A percentile compares a stretch with the other conserved stretches of the same genome.
Conservation (phyloP, 2,113 vertebrate genomes). For the Chloebia gouldiae region DNA sequence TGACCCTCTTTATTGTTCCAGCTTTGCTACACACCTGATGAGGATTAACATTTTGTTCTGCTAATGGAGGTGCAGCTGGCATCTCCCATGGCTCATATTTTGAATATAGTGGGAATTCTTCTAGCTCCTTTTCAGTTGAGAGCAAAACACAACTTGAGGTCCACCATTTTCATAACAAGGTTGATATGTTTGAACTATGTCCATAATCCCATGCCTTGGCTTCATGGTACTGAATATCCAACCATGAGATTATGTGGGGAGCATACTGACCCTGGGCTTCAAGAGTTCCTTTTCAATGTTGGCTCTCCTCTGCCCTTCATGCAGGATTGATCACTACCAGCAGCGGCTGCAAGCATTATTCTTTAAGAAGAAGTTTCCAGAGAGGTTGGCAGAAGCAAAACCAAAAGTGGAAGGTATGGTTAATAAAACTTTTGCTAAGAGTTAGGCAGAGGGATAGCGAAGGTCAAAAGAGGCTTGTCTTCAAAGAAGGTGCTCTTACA, state of each 20-base stretch:
- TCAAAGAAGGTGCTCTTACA: background rate
- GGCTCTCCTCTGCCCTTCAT: background rate
- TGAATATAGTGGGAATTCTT: background rate
- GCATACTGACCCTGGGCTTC: background rate
- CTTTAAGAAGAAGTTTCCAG: constrained; percentile 96
- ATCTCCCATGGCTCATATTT: background rate
- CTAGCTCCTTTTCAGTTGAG: background rate
- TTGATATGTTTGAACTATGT: background rate
- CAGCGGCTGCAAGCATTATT: constrained; percentile 92
- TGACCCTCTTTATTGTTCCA: background rate
- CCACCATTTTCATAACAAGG: background rate
- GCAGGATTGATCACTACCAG: constrained; percentile 94
- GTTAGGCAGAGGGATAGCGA: background rate
- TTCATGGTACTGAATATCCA: background rate
- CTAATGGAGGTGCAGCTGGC: background rate
- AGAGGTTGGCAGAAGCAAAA: constrained; percentile 88
- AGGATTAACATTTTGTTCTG: background rate
- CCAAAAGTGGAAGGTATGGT: constrained; percentile 89
- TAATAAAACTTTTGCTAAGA: background rate
- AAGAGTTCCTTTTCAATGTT: background rate
- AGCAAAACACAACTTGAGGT: background rate
- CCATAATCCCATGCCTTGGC: background rate
- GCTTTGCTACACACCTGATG: background rate
- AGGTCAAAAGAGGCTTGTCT: background rate
- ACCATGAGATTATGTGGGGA: background rate